A percentile compares a stretch with the other conserved stretches of the same genome.
phyloP scores from a whole-genome alignment of 2,797 vertebrate species.

The Hippoglossus hippoglossus region DNA sequence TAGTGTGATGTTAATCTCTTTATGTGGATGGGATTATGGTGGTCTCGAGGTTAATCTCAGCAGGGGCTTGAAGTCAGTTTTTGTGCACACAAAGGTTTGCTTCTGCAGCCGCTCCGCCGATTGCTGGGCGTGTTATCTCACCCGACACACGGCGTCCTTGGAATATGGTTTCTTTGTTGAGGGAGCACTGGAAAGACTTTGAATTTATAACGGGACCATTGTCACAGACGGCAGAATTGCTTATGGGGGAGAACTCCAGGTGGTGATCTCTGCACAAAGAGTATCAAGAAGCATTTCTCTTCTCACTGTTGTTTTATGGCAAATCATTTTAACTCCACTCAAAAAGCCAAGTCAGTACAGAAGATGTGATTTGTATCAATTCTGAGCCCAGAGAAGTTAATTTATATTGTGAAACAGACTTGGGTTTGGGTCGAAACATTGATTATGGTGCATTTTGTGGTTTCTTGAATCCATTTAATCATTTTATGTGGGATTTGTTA shows the following conservation, averaged over 20 bases:
- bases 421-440: constrained; percentile 33
- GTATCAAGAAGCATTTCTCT: constrained; percentile 33
- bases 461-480: constrained; percentile 34
- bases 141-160: constrained; percentile 52
- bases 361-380: constrained; percentile 10
- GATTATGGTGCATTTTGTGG: constrained; percentile 44
- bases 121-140: constrained; percentile 61
- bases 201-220: constrained; percentile 62
- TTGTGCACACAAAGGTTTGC: constrained; percentile 53
- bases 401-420: constrained; percentile 22
- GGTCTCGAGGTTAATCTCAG: constrained; percentile 63
- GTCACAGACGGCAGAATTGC: constrained; percentile 67
- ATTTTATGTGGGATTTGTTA: constrained; percentile 18
- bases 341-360: constrained; percentile 2
- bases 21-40: constrained; percentile 58
- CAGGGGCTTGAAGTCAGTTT: constrained; percentile 50
- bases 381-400: neutral
- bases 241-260: constrained; percentile 61
- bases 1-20: constrained; percentile 57
- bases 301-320: neutral
- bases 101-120: neutral
- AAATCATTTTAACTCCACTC: constrained; percentile 18
- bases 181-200: constrained; percentile 38
- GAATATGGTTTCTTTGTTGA: constrained; percentile 62
- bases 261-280: constrained; percentile 62